A percentile compares a stretch with the other conserved stretches of the same genome.
phyloP scores from a whole-genome alignment of 2,888 invertebrate genomes.

The Smittia aterrima region DNA sequence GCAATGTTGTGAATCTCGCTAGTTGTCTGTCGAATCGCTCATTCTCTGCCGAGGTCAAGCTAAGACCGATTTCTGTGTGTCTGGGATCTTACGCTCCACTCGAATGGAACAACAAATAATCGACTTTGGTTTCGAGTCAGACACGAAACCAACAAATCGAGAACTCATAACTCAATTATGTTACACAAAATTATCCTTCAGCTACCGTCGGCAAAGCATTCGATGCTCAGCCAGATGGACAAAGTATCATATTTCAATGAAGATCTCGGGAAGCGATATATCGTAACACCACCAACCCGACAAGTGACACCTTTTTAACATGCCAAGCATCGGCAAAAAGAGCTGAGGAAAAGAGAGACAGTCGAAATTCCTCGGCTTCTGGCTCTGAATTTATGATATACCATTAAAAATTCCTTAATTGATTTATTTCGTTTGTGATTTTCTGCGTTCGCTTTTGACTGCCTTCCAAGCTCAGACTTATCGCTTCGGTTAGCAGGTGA shows the following conservation, averaged over 20 bases:
- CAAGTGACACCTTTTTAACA: slow-evolving; percentile 31
- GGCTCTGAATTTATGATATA: slow-evolving; percentile 13
- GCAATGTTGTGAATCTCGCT: slow-evolving; percentile 20
- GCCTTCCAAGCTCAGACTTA: not conserved
- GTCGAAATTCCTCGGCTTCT: not conserved
- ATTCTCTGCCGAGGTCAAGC: slow-evolving; percentile 27
- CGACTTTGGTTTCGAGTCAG: not conserved
- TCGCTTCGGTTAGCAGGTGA: slow-evolving; percentile 7
- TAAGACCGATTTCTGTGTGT: not conserved
- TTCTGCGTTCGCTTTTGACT: not conserved
- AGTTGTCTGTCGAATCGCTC: not conserved
- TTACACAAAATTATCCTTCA: not conserved
- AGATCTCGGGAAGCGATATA: not conserved
- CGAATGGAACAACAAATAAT: slow-evolving; percentile 22
- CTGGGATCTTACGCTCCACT: slow-evolving; percentile 14
- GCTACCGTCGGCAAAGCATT: slow-evolving; percentile 14
- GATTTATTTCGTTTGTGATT: slow-evolving; percentile 31
- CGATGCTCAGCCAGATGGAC: slow-evolving; percentile 29
- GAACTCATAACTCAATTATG: slow-evolving; percentile 26
- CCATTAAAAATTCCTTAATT: slow-evolving; percentile 35
- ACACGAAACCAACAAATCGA: not conserved
- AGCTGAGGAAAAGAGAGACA: not conserved
- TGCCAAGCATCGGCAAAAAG: not conserved
- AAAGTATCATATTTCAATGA: slow-evolving; percentile 22
- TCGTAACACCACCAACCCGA: not conserved